Evolutionary conservation across 2,113 vertebrate species (phyloP).

Genomic region (Caranx ignobilis): DNA sequence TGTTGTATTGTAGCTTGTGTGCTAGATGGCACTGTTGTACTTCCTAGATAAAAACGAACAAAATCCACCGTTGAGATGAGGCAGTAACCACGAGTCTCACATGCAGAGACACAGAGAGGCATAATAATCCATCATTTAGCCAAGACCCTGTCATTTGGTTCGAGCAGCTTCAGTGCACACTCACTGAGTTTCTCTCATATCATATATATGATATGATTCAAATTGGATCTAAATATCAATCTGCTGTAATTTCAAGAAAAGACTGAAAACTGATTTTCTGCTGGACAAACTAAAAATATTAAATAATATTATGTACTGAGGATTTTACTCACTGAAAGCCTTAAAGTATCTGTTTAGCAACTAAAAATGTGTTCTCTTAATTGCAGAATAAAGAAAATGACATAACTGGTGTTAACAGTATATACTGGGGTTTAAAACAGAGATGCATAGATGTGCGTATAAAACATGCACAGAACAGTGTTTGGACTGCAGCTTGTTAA

Average conservation of each 20-base stretch:
- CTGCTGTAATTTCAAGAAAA: slow-evolving; percentile 10
- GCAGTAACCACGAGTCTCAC: slow-evolving; percentile 32
- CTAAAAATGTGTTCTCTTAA: neutral
- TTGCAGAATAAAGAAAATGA: neutral
- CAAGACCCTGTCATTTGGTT: slow-evolving; percentile 51
- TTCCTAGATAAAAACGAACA: slow-evolving; percentile 36
- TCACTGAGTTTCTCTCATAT: slow-evolving; percentile 31
- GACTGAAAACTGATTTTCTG: slow-evolving; percentile 11
- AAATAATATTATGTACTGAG: neutral
- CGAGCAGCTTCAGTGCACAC: slow-evolving; percentile 31
- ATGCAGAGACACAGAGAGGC: slow-evolving; percentile 39
- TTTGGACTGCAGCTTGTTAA: slow-evolving; percentile 49
- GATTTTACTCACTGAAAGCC: neutral
- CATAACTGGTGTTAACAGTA: neutral
- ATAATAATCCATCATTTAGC: slow-evolving; percentile 68
- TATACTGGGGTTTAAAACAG: slow-evolving; percentile 10
- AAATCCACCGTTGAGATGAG: slow-evolving; percentile 13
- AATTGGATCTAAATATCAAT: slow-evolving; percentile 35
- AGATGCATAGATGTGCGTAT: slow-evolving; percentile 16
- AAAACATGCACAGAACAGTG: slow-evolving; percentile 26
- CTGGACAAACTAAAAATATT: neutral
- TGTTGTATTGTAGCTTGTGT: slow-evolving; percentile 27
- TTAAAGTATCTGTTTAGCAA: neutral
- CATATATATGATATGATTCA: neutral
- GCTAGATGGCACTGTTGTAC: slow-evolving; percentile 86